These are phyloP conservation scores for Chelonus formosanus DNA, from an alignment of 2,888 invertebrate genomes.

Conservation along the genomic window DNA sequence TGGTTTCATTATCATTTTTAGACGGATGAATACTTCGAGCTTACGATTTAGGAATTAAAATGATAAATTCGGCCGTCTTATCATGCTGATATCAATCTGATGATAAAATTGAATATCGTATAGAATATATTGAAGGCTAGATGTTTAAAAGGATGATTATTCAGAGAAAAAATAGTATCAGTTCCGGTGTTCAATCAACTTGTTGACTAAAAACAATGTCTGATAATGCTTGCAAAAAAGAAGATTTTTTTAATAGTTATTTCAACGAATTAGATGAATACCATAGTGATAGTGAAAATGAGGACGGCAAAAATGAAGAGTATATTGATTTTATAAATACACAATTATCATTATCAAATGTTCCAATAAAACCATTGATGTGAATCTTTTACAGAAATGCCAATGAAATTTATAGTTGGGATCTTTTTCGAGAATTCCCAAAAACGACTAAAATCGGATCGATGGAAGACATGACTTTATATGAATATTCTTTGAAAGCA, in stretches of 20 bases:
- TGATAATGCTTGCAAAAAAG: too few relatives aligned
- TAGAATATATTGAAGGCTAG: too few relatives aligned
- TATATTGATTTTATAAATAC: conserved; percentile 20
- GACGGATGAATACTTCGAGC: too few relatives aligned
- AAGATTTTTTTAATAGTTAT: conserved; percentile 20
- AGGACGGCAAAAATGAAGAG: conserved; percentile 36
- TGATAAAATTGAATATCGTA: too few relatives aligned
- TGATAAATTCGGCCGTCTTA: too few relatives aligned
- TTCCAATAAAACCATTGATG: not conserved
- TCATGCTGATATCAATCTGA: too few relatives aligned
- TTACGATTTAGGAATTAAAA: too few relatives aligned
- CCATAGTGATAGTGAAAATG: conserved; percentile 26
- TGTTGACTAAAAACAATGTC: too few relatives aligned
- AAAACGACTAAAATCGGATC: conserved; percentile 75
- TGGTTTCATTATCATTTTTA: too few relatives aligned
- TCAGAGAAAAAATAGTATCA: too few relatives aligned
- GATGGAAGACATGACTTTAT: conserved; percentile 71
- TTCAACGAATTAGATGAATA: conserved; percentile 32
- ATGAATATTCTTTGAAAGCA: conserved; percentile 71
- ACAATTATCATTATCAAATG: not conserved
- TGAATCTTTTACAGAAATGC: conserved; percentile 18
- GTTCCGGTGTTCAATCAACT: too few relatives aligned
- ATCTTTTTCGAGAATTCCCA: conserved; percentile 79
- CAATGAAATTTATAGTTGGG: conserved; percentile 75
- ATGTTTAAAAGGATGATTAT: too few relatives aligned